Evolutionary conservation across 2,113 vertebrate species (phyloP).

Genomic region (Arvicanthis niloticus): DNA sequence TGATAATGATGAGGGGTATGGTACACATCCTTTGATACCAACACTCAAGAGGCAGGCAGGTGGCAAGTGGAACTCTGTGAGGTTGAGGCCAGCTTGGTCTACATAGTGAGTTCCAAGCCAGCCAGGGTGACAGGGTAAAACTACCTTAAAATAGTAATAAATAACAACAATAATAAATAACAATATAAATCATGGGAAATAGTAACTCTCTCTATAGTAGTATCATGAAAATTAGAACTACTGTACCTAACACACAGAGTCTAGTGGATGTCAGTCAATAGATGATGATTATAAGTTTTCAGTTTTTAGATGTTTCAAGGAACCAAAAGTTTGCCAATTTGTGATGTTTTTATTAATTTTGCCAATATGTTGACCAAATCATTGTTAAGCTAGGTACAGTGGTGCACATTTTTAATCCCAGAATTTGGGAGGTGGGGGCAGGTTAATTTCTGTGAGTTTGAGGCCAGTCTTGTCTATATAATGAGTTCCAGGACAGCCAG

Average conservation of each 20-base stretch:
- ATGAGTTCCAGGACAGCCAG: not conserved
- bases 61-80: not conserved
- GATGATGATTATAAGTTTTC: not conserved
- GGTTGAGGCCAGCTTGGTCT: not conserved
- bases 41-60: not conserved
- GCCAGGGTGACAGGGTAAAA: not conserved
- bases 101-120: not conserved
- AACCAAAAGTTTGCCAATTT: not conserved
- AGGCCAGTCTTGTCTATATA: not conserved
- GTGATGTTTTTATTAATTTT: not conserved
- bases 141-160: not conserved
- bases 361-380: not conserved
- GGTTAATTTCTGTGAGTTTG: not conserved
- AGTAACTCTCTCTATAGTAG: not conserved
- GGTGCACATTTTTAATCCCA: not conserved
- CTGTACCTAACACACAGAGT: not conserved
- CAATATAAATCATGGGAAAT: not conserved
- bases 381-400: not conserved
- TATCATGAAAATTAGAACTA: conserved; percentile 35
- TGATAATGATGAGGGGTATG: too few relatives aligned
- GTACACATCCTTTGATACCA: not conserved
- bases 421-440: not conserved
- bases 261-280: not conserved
- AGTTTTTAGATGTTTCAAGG: conserved; percentile 50
- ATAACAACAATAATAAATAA: not conserved